phyloP scores from a whole-genome alignment of 2,113 vertebrate species.

The Leuciscus idus region DNA sequence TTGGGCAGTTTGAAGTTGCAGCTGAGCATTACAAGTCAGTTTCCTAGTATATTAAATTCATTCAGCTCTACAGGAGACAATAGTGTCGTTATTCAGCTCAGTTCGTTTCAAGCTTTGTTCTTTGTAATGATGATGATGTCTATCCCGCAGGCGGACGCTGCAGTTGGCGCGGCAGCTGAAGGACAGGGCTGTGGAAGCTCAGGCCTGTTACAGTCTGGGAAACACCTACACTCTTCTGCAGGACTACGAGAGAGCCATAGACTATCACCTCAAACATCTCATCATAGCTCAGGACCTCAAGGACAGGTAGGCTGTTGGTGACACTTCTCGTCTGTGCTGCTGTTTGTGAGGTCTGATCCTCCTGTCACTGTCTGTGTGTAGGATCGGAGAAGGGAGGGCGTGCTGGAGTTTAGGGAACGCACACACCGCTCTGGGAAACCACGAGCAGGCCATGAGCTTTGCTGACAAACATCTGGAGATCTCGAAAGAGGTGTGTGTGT shows the following conservation, averaged over 20 bases:
- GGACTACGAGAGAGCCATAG: slow-evolving; percentile 93
- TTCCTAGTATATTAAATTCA: too few relatives aligned
- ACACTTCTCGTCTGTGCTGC: background rate
- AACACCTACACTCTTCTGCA: slow-evolving; percentile 95
- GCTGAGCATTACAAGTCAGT: slow-evolving; percentile 96
- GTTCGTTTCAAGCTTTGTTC: too few relatives aligned
- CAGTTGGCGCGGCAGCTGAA: slow-evolving; percentile 90
- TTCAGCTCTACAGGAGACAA: too few relatives aligned
- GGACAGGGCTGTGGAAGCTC: slow-evolving; percentile 93
- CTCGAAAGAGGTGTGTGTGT: slow-evolving; percentile 89
- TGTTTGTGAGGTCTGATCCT: background rate
- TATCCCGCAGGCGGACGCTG: slow-evolving; percentile 82
- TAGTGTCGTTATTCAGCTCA: too few relatives aligned
- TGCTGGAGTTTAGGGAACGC: slow-evolving; percentile 97
- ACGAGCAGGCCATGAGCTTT: slow-evolving; percentile 92
- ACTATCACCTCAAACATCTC: slow-evolving; percentile 95
- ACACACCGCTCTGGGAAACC: slow-evolving; percentile 93
- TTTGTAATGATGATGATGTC: background rate
- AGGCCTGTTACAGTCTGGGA: slow-evolving; percentile 95
- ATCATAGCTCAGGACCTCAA: slow-evolving; percentile 91
- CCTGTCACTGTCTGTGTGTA: slow-evolving; percentile 24
- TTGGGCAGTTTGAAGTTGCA: slow-evolving; percentile 92
- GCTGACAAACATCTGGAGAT: slow-evolving; percentile 96
- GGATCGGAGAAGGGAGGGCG: slow-evolving; percentile 56
- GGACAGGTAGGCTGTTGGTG: slow-evolving; percentile 35